A percentile compares a stretch with the other conserved stretches of the same genome.
Evolutionary conservation across 2,888 invertebrate species (phyloP).

Genomic region (Metopia argyrocephala): DNA sequence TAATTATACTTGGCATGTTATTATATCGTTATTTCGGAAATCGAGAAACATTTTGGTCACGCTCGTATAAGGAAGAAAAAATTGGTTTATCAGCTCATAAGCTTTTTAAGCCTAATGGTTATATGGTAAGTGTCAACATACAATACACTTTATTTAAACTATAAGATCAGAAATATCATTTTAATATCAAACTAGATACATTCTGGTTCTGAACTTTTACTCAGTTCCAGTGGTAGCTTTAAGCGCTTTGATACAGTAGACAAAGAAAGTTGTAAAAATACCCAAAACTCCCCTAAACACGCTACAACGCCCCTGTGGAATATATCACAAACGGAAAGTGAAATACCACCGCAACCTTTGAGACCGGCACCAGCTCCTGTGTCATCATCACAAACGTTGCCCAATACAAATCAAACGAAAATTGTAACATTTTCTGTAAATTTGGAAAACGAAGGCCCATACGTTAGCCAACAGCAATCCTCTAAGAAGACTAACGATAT

Average conservation of each 20-base stretch:
- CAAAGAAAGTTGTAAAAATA: conserved; percentile 79
- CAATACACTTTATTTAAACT: neutral
- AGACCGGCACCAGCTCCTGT: conserved; percentile 81
- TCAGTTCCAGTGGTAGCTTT: conserved; percentile 83
- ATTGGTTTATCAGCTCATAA: conserved; percentile 78
- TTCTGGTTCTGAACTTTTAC: conserved; percentile 83
- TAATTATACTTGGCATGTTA: conserved; percentile 74
- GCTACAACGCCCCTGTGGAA: conserved; percentile 77
- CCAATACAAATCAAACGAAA: conserved; percentile 68
- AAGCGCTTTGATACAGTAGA: conserved; percentile 84
- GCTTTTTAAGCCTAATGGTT: conserved; percentile 83
- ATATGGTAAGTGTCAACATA: conserved; percentile 81
- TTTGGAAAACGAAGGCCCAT: conserved; percentile 59
- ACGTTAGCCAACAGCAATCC: neutral
- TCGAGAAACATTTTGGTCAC: conserved; percentile 76
- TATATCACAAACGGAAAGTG: conserved; percentile 74
- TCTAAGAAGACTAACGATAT: conserved; percentile 44
- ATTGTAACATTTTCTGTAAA: conserved; percentile 73
- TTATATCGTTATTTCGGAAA: conserved; percentile 77
- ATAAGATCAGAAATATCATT: neutral
- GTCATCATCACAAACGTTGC: conserved; percentile 78
- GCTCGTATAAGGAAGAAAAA: conserved; percentile 78
- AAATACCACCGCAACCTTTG: conserved; percentile 84
- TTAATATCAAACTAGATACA: conserved; percentile 79
- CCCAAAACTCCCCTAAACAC: conserved; percentile 71